Percentiles rank a stretch among this genome's conserved stretches.
Evolutionary conservation across 2,888 invertebrate genomes (phyloP).

Genomic region (Atethmia centrago): DNA sequence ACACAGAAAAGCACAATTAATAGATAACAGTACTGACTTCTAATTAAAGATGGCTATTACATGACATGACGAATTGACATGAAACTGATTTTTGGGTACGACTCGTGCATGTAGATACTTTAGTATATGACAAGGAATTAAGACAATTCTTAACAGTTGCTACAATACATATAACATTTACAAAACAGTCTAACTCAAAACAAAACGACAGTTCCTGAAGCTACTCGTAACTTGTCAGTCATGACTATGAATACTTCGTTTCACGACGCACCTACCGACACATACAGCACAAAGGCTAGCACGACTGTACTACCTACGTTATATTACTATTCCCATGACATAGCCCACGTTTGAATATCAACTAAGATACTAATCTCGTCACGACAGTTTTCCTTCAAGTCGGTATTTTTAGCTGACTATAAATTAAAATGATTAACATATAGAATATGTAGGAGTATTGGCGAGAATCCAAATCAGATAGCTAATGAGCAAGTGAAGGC

Average conservation of each 20-base stretch:
- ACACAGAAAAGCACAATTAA: no score
- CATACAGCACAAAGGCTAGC: conserved; percentile 21
- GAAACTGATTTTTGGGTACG: background rate
- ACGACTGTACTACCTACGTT: conserved; percentile 28
- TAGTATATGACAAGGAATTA: background rate
- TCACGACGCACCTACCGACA: conserved; percentile 19
- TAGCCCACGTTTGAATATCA: conserved; percentile 46
- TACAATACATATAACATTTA: background rate
- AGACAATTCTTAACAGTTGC: background rate
- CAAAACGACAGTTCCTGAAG: conserved; percentile 29
- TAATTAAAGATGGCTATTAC: background rate
- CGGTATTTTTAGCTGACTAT: conserved; percentile 55
- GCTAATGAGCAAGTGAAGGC: conserved; percentile 32
- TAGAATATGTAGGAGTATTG: conserved; percentile 25
- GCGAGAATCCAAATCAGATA: conserved; percentile 46
- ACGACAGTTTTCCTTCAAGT: conserved; percentile 44
- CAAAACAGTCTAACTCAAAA: conserved; percentile 14
- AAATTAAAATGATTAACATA: conserved; percentile 54
- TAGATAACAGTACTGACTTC: background rate
- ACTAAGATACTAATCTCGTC: conserved; percentile 57
- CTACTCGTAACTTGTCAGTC: conserved; percentile 6
- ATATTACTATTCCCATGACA: conserved; percentile 50
- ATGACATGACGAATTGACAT: background rate
- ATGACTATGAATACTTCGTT: conserved; percentile 60
- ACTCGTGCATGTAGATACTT: no score